Base-by-base conservation (phyloP, 2,113 vertebrate species). In the Pelecanus crispus region DNA sequence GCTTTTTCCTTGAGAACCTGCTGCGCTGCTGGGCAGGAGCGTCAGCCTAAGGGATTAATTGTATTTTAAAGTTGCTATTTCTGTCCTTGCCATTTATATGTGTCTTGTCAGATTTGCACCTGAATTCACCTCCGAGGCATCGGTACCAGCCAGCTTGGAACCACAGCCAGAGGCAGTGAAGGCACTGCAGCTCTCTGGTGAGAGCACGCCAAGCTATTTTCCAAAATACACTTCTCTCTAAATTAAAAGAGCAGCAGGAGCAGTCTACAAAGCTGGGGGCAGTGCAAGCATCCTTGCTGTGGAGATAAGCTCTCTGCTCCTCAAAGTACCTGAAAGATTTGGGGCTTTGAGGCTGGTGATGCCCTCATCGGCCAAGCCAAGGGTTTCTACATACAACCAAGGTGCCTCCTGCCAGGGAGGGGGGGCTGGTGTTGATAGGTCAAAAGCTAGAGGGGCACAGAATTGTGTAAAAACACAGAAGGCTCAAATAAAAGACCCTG, bases 41-140 rank as follows among this genome's bases (percentile, higher is more conserved):
- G 4, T 29, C 89, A 95, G 36, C 89, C 67, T 75, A 8, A 92
- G 81, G 89, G 89, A 95, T 85, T 91, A 82, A 95, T 67, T 73
- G 53, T 91, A 78, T 68, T 96, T 79, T 75, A 86, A 92, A 87
- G 62, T 53, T 68, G 17, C 86, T 96, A 85, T 95, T 97, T 91
- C 86, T 88, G 86, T 91, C 89, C 67, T 61, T 91, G 89, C 74
- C 92, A 88, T 95, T 95, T 95, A 90, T 95, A 82, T 1, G 5
- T n/a, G 45, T 91, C 94, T 91, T 90, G 94, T 96, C 92, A 92
- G 70, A 87, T 96, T 95, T 91, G 89, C 92, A 94, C 97, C 92
- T 95, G 88, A 70, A 89, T 88, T 90, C 81, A 84, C 93, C 94
- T 89, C 66, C 0, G 1, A 92, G 92, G 86, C 90, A 38, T 53